Percentiles rank a stretch among this genome's conserved stretches.
These are phyloP conservation scores for Hippocampus abdominalis DNA, from an alignment of 2,113 vertebrate species.

Conservation along the genomic window DNA sequence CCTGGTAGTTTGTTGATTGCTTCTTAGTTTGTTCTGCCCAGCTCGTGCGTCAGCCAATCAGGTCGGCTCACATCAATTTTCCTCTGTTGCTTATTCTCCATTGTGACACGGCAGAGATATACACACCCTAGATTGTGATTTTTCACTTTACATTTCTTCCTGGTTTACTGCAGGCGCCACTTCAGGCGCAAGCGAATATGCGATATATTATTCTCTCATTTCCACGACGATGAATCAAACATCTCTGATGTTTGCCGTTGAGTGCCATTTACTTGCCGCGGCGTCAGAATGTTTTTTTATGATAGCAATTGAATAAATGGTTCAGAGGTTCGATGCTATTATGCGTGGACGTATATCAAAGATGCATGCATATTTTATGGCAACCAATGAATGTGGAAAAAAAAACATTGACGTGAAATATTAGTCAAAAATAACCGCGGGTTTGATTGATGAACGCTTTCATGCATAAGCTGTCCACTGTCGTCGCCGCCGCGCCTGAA, in stretches of 20 bases:
- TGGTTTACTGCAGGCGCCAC: background rate
- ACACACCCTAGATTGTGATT: background rate
- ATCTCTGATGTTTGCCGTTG: constrained; percentile 10
- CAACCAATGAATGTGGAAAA: background rate
- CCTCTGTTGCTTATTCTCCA: constrained; percentile 17
- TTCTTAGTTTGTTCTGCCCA: background rate
- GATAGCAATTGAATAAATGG: background rate
- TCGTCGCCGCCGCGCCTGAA: no score
- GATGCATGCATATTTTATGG: background rate
- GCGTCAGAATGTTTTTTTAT: background rate
- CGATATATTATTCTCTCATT: constrained; percentile 15
- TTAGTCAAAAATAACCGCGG: background rate
- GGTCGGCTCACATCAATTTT: background rate
- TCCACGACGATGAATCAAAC: constrained; percentile 37
- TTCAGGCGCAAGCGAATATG: constrained; percentile 16
- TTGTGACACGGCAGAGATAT: background rate
- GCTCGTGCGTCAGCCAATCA: background rate
- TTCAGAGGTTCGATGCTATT: no score
- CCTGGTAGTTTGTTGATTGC: background rate
- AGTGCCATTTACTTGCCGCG: background rate
- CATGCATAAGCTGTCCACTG: no score
- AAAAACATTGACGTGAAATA: background rate
- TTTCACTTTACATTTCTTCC: constrained; percentile 7
- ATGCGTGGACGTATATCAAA: background rate
- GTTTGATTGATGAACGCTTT: no score